Base-by-base conservation (phyloP, 2,888 invertebrate species). In the Lasioglossum pauxillum region DNA sequence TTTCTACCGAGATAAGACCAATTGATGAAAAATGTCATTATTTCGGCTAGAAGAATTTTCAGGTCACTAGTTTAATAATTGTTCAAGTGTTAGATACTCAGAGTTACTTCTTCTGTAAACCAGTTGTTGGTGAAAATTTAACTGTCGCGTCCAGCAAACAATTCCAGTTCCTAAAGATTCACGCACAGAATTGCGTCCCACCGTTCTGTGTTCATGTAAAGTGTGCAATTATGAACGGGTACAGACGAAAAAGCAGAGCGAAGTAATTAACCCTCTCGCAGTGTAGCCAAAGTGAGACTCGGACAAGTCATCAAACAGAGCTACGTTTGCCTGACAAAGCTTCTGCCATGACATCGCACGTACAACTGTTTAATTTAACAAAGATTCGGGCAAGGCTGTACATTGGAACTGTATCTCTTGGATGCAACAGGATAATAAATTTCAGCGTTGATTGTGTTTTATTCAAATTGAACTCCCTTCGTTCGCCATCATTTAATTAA, bases 231-330 rank as follows among this genome's bases (percentile, higher is more conserved):
- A 64, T 64, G 64, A 31, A 31, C 64, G 64, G 31, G 64, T 19
- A 64, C 64, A 64, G 31, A 64, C 64, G 64, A 64, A 64, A 64
- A 64, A 64, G 64, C 64, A 64, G 64, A 64, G 64, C 31, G 31
- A 31, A 64, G 64, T 64, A 64, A 64, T 64, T 64, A 64, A 64
- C 64, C 27, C 64, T 64, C 31, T 64, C 64, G 31, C 31, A 31
- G 64, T 19, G 31, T 8, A 64, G 64, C 35, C 64, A 64, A 64
- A 64, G 64, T 19, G 64, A 64, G 64, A 64, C 64, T 64, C 64
- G 64, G 64, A 64, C 64, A 64, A 64, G 64, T 64, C 64, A 31
- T 64, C 31, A 64, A 64, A 64, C 19, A 64, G 64, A 64, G 8
- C 64, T 31, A 31, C 8, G 64, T 64, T 31, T 64, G 19, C 19